Percentiles rank a stretch among this genome's conserved stretches.
These are phyloP conservation scores for Cricetomys ansorgei DNA, from an alignment of 2,113 vertebrate genomes.

Conservation along the genomic window DNA sequence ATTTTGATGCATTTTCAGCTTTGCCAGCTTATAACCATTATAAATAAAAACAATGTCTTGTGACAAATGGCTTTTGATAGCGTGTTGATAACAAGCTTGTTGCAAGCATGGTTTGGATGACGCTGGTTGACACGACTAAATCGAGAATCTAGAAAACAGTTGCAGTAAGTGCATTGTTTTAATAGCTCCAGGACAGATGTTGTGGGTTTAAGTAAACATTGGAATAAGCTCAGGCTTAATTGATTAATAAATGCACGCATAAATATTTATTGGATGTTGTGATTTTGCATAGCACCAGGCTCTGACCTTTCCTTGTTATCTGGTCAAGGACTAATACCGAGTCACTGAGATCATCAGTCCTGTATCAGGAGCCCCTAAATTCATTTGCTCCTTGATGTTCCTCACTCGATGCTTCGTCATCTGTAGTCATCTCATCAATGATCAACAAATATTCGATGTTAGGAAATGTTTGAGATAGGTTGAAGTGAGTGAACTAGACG, in stretches of 20 bases:
- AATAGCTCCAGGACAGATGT: not conserved
- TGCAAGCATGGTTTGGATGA: not conserved
- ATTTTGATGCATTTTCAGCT: constrained; percentile 1
- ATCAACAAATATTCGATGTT: not conserved
- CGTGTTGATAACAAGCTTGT: not conserved
- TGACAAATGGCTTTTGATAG: not conserved
- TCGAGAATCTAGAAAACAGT: not conserved
- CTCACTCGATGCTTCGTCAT: not conserved
- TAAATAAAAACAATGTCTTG: not conserved
- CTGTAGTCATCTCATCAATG: not conserved
- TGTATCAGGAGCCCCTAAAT: not conserved
- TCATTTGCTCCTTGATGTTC: not conserved
- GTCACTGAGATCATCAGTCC: not conserved
- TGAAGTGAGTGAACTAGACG: not conserved
- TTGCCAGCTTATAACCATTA: not conserved
- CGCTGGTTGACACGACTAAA: not conserved
- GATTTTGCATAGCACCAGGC: not conserved
- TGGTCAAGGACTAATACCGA: not conserved
- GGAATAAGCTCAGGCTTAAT: not conserved
- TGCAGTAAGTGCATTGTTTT: not conserved
- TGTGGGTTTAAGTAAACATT: not conserved
- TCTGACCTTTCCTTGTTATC: not conserved
- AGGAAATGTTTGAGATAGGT: not conserved
- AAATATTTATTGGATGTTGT: not conserved
- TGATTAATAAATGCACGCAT: not conserved